Base-by-base conservation (phyloP, 2,797 vertebrate species). In the Paratrypauchen microcephalus region DNA sequence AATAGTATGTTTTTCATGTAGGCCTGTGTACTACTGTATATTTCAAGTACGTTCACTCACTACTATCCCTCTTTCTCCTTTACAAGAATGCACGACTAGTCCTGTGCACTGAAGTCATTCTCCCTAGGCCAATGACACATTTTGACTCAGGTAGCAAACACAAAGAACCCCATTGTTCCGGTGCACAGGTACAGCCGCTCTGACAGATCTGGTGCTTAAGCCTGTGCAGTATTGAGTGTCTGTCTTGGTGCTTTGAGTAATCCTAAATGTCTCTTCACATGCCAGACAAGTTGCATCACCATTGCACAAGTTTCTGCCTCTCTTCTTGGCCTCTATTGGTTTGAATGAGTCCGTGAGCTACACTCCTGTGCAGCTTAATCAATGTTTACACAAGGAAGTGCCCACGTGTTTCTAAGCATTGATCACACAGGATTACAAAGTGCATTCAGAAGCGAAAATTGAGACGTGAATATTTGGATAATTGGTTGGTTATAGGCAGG, bases 261-360 rank as follows among this genome's bases (percentile, higher is more conserved):
- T 48, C 19, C 11, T 74, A 13, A 72, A 58, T 59, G 60, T 73
- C 55, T 61, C 55, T 65, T 48, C 21, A 23, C 57, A 52, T 66
- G 67, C 55, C 19, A 55, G 39, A 26, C 16, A 8, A 32, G 64
- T 60, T 72, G 59, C 61, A 39, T 72, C 48, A 71, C 23, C 39
- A 16, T 54, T 19, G 32, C 36, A 66, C 45, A 68, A 28, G 28
- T 68, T 50, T 65, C 30, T 19, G 50, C 6, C 5, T 56, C 36
- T 9, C 28, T 72, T 5, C 36, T 24, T 50, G 2, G 24, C 39
- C 56, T 73, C 41, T 6, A 63, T 5, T 32, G 7, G 21, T 30
- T 47, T 54, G 6, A 28, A 21, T 36, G 23, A 52, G 28, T 62
- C 28, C 7, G 28, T 52, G 39, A 57, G 45, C 50, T 61, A 52